Evolutionary conservation across 2,888 invertebrate genomes (phyloP).

Genomic region (Pharmacophagus antenor): DNA sequence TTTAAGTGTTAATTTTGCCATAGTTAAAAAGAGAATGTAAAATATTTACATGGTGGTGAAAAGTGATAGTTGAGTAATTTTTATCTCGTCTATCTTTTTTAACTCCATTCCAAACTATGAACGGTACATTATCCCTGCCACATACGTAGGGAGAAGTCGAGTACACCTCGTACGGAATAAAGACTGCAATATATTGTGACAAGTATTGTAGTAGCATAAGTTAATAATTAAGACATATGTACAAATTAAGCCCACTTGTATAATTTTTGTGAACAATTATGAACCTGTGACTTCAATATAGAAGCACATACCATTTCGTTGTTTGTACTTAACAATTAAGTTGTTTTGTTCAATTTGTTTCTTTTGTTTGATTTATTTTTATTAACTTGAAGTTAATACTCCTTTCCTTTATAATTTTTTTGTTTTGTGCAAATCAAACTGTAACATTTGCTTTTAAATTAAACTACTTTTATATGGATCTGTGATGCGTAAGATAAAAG

Average conservation of each 20-base stretch:
- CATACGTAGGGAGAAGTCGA: neutral
- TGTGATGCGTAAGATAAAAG: conserved; percentile 61
- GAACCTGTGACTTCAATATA: neutral
- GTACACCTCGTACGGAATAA: conserved; percentile 29
- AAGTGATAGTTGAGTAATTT: too few species aligned
- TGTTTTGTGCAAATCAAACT: conserved; percentile 33
- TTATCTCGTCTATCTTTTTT: neutral
- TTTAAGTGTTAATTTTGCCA: neutral
- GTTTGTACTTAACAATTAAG: conserved; percentile 55
- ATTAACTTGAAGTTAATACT: conserved; percentile 39
- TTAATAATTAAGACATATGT: conserved; percentile 32
- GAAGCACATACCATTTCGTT: conserved; percentile 55
- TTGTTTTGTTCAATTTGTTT: conserved; percentile 37
- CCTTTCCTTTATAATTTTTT: conserved; percentile 39
- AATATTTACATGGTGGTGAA: neutral
- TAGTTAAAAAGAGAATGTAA: neutral
- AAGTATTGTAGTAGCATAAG: conserved; percentile 45
- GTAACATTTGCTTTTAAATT: conserved; percentile 8
- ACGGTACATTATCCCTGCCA: neutral
- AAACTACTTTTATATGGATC: conserved; percentile 37
- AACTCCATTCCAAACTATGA: too few species aligned
- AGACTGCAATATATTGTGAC: conserved; percentile 49
- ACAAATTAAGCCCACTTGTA: conserved; percentile 48
- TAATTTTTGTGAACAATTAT: neutral
- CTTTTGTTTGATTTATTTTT: conserved; percentile 41